Evolutionary conservation across 2,113 vertebrate species (phyloP).

Genomic region (Zeus faber): DNA sequence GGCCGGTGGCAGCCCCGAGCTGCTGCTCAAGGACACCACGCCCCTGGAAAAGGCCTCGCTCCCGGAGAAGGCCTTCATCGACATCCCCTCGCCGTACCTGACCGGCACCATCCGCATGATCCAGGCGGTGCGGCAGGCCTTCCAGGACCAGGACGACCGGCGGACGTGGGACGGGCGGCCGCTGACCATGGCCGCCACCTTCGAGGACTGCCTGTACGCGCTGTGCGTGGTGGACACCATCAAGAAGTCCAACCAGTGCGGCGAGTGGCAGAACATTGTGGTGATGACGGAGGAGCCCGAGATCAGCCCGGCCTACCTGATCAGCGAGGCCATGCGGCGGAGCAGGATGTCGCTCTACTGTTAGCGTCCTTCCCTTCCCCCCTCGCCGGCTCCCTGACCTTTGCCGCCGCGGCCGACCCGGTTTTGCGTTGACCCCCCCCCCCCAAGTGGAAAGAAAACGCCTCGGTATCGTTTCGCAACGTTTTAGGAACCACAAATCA

Average conservation of each 20-base stretch:
- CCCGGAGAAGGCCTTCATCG: conserved; percentile 93
- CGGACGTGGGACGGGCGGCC: conserved; percentile 95
- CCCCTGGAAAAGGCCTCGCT: conserved; percentile 86
- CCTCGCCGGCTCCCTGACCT: not conserved
- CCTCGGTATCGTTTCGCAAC: not conserved
- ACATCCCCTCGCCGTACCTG: conserved; percentile 93
- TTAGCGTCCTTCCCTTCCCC: conserved; percentile 61
- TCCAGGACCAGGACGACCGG: conserved; percentile 94
- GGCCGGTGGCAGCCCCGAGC: conserved; percentile 75
- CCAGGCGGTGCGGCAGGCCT: conserved; percentile 92
- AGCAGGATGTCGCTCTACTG: conserved; percentile 97
- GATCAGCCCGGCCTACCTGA: conserved; percentile 91
- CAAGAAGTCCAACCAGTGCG: conserved; percentile 93
- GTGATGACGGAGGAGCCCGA: conserved; percentile 97
- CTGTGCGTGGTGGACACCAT: conserved; percentile 97
- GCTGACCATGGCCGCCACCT: conserved; percentile 97
- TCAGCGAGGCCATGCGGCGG: conserved; percentile 96
- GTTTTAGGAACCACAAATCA: not conserved
- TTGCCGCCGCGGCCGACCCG: not conserved
- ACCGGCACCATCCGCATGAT: conserved; percentile 96
- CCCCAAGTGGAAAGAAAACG: not conserved
- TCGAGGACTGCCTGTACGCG: conserved; percentile 95
- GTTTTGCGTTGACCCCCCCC: not conserved
- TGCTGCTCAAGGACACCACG: conserved; percentile 88
- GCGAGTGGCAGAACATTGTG: conserved; percentile 96